Evolutionary conservation across 1,140 invertebrate species (phyloP).

Genomic region (Philaenus spumarius): DNA sequence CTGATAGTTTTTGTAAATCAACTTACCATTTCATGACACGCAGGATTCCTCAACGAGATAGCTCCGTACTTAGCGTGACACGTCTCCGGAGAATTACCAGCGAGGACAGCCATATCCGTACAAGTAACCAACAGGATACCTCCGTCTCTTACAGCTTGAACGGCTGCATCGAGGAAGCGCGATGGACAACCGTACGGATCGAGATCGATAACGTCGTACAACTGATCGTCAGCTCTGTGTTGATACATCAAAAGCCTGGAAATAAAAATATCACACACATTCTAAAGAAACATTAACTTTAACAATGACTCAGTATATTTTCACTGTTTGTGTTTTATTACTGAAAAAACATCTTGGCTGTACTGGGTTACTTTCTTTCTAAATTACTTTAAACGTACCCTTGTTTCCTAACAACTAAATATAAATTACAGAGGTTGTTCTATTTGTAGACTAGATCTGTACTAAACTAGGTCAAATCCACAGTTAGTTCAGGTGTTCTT

Average conservation of each 20-base stretch:
- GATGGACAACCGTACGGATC: slow-evolving; percentile 97
- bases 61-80: slow-evolving; percentile 94
- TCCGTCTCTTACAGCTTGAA: slow-evolving; percentile 71
- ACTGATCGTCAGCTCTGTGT: slow-evolving; percentile 53
- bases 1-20: no score
- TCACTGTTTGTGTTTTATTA: no score
- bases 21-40: slow-evolving; percentile 97
- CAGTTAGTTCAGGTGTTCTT: no score
- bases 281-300: no score
- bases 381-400: no score
- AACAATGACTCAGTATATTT: no score
- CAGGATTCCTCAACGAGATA: slow-evolving; percentile 75
- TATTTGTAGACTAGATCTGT: no score
- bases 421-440: no score
- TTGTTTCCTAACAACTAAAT: no score
- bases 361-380: no score
- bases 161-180: slow-evolving; percentile 86
- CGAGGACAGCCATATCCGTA: slow-evolving; percentile 96
- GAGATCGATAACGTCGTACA: slow-evolving; percentile 88
- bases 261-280: slow-evolving; percentile 24
- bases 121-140: slow-evolving; percentile 90
- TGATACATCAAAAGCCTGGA: slow-evolving; percentile 79
- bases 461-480: no score
- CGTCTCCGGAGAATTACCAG: slow-evolving; percentile 91
- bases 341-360: no score